phyloP scores from a whole-genome alignment of 2,888 invertebrate species.

The Philaethria dido region DNA sequence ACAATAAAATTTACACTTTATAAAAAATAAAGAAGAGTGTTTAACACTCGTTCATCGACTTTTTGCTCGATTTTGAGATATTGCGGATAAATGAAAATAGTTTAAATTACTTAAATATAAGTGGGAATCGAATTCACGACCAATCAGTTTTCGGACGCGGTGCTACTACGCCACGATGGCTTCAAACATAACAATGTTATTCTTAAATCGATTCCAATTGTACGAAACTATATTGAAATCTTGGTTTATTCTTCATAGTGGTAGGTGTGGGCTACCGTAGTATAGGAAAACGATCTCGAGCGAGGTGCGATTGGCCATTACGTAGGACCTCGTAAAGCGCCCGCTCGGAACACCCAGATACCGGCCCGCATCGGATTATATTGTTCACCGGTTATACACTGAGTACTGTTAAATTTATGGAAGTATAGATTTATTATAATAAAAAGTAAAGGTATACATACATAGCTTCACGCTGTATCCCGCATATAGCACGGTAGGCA shows the following conservation, averaged over 20 bases:
- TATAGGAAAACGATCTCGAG: conserved; percentile 56
- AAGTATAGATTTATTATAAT: background rate
- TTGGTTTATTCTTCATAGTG: conserved; percentile 18
- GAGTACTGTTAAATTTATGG: conserved; percentile 28
- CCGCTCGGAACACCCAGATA: conserved; percentile 62
- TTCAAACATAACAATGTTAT: background rate
- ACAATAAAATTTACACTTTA: too few species aligned
- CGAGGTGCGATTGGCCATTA: conserved; percentile 64
- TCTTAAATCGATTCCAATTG: background rate
- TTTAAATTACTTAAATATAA: too few species aligned
- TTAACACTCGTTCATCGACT: too few species aligned
- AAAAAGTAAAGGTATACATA: background rate
- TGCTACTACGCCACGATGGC: too few species aligned
- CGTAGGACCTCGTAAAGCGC: conserved; percentile 63
- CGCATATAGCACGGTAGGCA: too few species aligned
- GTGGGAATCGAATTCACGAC: too few species aligned
- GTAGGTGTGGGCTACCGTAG: conserved; percentile 35
- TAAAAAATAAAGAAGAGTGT: too few species aligned
- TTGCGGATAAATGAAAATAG: too few species aligned
- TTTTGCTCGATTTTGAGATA: too few species aligned
- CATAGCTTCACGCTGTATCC: too few species aligned
- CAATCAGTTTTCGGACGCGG: too few species aligned
- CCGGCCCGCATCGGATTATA: conserved; percentile 61
- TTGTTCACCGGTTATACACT: conserved; percentile 44
- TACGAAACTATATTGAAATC: conserved; percentile 25